Base-by-base conservation (phyloP, 2,888 invertebrate genomes). In the Tachina grossa region DNA sequence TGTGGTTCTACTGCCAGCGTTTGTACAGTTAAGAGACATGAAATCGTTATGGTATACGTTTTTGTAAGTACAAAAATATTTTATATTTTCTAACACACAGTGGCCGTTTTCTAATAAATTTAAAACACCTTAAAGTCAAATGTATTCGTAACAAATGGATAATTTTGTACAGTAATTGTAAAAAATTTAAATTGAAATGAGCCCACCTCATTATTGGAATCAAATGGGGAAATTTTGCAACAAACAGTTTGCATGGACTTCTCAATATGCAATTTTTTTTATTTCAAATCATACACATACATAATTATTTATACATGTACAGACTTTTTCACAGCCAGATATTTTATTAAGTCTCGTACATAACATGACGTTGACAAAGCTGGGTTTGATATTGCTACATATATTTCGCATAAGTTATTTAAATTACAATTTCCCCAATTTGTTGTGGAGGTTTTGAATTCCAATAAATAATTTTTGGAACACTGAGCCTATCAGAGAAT, bases 1-100 rank as follows among this genome's bases (percentile, higher is more conserved):
- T 98, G 98, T 92, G 93, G 93, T 87, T 94, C 94, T 86, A 95
- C 95, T 85, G 93, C 94, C 0, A 94, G 95, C 85, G 95, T 95
- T 59, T 98, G 97, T 93, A 95, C 95, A 9, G 96, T 96, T 0
- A 95, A 96, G 90, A 94, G 94, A 4, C 95, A 95, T 16, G 87
- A 88, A 43, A 86, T 86, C 11, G 92, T 92, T 53, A 87, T 90
- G 39, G 84, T 91, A 61, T 88, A 91, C 72, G 92, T 92, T 82
- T 89, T 88, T 75, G 91, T 91, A 89, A 90, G 91, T 89, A 31
- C 31, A 31, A 5, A 31, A 6, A 31, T 31, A 31, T 4, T 3
- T 31, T 3, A 3, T 86, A 81, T 69, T 61, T 31, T 22, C 49
- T 43, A 66, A 4, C 45, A 9, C 16, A 31, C 69, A 31, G 9